These are phyloP conservation scores for Cheilosia impressa DNA, from an alignment of 2,888 invertebrate species.

Conservation along the genomic window DNA sequence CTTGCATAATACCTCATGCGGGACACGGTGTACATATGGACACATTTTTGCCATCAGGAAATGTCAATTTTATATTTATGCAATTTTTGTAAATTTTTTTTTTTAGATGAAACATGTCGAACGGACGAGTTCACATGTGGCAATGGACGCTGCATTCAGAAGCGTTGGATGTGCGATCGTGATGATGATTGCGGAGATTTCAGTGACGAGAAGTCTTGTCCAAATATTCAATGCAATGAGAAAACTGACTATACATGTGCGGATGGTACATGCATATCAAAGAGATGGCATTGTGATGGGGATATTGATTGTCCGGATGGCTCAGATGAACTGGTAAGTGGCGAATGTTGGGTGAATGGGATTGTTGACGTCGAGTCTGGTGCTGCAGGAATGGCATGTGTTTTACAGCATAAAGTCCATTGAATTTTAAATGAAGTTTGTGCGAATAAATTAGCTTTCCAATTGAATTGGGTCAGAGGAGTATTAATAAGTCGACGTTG, in stretches of 20 bases:
- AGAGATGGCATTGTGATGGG: constrained; percentile 94
- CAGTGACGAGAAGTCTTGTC: constrained; percentile 92
- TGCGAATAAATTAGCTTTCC: constrained; percentile 1
- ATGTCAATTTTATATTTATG: constrained; percentile 36
- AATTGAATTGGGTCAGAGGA: constrained; percentile 17
- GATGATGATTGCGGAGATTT: constrained; percentile 95
- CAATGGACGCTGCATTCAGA: constrained; percentile 94
- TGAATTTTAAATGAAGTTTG: background rate
- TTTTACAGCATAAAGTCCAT: background rate
- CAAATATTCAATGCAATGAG: constrained; percentile 88
- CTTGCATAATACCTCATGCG: constrained; percentile 43
- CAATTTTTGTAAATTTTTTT: constrained; percentile 55
- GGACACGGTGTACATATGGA: background rate
- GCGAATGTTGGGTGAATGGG: constrained; percentile 2
- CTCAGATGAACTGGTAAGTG: constrained; percentile 90
- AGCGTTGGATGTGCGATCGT: constrained; percentile 93
- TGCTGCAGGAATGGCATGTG: background rate
- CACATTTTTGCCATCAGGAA: constrained; percentile 31
- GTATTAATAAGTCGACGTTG: background rate
- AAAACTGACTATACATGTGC: constrained; percentile 90
- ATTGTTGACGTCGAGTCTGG: background rate
- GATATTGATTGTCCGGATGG: constrained; percentile 93
- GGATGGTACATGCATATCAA: constrained; percentile 90
- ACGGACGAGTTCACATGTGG: constrained; percentile 96
- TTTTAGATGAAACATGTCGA: constrained; percentile 93